Base-by-base conservation (phyloP, 2,113 vertebrate species). In the Tamias sibiricus region DNA sequence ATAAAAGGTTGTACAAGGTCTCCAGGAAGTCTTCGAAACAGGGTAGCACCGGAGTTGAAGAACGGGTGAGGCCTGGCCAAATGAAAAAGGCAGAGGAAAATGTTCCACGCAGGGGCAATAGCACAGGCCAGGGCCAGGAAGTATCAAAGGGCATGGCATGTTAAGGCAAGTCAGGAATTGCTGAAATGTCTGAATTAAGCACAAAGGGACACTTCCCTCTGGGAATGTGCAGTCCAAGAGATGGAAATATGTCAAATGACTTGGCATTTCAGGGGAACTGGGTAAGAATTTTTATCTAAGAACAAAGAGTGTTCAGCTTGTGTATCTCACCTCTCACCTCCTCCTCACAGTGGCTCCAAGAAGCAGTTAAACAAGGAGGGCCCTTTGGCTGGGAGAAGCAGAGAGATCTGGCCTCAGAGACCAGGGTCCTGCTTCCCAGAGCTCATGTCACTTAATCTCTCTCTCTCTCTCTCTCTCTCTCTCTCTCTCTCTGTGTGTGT, bases 231-330 rank as follows among this genome's bases (percentile, higher is more conserved):
- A 82, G 42, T 68, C 68, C 28, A 47, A 37, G 20, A 69, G 6
- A 8, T 2, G 42, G 26, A 71, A 69, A 32, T 6, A 30, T 4
- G 24, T 83, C 69, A 80, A 42, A 79, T 71, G 40, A 59, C 37
- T 69, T 87, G 12, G 66, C 54, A 69, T 93, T 86, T 84, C 75
- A 87, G 79, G 49, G 64, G 44, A 94, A 72, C 49, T 89, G 40
- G 26, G 11, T 59, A 90, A 44, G 83, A 59, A 62, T 87, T 95
- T 92, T 91, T 94, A 95, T 80, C 30, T 0, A 47, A 64, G 49
- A 75, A 82, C 30, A 68, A 94, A 96, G 32, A 90, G 30, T 4
- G 8, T 88, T 75, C 68, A 74, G 49, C 72, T 71, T 79, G 44
- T 95, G 17, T 32, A 11, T 83, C 82, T 86, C 8, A 37, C 64